Conservation (phyloP, 2,797 vertebrate species). For the Pantherophis vulpinus region DNA sequence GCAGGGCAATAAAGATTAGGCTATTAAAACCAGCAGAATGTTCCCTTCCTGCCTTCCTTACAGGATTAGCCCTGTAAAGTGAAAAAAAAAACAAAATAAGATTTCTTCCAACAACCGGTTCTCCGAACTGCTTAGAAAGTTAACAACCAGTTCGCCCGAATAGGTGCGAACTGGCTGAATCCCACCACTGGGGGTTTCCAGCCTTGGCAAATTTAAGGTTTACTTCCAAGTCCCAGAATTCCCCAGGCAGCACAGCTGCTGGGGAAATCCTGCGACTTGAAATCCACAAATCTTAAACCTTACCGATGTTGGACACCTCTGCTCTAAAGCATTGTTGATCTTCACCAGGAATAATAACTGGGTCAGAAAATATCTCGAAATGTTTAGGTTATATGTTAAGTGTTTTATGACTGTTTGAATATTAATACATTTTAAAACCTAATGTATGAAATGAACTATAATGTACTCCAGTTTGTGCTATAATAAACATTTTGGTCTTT, state of each 20-base stretch:
- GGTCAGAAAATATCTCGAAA: background rate
- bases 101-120: too few relatives aligned
- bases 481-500: background rate
- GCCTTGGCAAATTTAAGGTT: background rate
- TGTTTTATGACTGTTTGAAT: background rate
- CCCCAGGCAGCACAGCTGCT: background rate
- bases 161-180: too few relatives aligned
- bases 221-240: background rate
- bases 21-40: too few relatives aligned
- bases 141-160: too few relatives aligned
- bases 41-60: too few relatives aligned
- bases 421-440: background rate
- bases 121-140: too few relatives aligned
- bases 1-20: too few relatives aligned
- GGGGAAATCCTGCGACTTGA: background rate
- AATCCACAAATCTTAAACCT: background rate
- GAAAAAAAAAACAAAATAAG: too few relatives aligned
- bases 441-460: background rate
- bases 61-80: too few relatives aligned
- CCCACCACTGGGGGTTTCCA: background rate
- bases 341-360: background rate
- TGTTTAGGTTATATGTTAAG: background rate
- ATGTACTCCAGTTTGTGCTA: background rate
- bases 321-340: background rate
- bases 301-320: background rate